Evolutionary conservation across 2,888 invertebrate species (phyloP), one percentile per base, ranked within the genome.

Genomic region (Unio delphinus): DNA sequence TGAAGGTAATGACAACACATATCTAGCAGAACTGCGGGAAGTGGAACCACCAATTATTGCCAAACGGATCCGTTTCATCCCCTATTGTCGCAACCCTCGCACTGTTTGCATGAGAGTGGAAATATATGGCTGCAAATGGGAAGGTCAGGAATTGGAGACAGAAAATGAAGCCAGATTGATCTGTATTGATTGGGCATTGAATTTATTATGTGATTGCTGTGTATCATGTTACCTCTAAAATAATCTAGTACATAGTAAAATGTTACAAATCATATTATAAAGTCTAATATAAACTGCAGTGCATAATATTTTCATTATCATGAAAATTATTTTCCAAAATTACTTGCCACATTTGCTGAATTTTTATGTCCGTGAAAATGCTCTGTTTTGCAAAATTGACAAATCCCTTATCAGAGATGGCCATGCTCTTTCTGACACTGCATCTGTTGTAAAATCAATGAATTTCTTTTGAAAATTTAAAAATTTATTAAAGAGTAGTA

Each of bases 61-160:
- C 30, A 94, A 94, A 79, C 94, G 94, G 90, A 92, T 97, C 69
- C 93, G 96, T 64, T 95, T 97, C 90, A 92, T 96, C 69, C 97
- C 97, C 0, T 94, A 94, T 92, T 95, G 95, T 89, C 93, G 93
- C 75, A 94, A 95, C 87, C 93, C 93, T 7, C 92, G 96, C 26
- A 96, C 96, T 0, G 95, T 96, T 66, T 97, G 97, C 91, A 95
- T 97, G 95, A 91, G 97, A 74, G 95, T 96, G 55, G 97, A 97
- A 90, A 69, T 97, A 54, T 96, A 95, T 89, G 97, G 97, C 30
- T 97, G 96, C 89, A 92, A 92, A 61, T 96, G 95, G 94, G 94
- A 93, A 87, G 94, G 95, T 95, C 91, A 93, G 92, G 92, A 18
- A 30, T 45, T 15, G 56, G 23, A 58, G 34, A 34, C 7, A 45